phyloP scores from a whole-genome alignment of 2,888 invertebrate species.

The Hydrotaea diabolus region DNA sequence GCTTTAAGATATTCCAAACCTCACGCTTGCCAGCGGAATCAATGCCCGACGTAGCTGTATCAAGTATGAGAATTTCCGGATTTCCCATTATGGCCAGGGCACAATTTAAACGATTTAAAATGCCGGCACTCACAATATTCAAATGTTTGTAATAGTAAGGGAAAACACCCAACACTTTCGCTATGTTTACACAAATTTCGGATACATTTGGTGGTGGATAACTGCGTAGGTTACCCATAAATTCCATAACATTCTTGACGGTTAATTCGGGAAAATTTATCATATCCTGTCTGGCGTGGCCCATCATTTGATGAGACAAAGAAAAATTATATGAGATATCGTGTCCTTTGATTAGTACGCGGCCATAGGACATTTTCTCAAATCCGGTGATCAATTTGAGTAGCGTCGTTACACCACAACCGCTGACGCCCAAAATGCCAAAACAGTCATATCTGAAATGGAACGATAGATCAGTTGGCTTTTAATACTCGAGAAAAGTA shows the following conservation, averaged over 20 bases:
- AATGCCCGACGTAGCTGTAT: background rate
- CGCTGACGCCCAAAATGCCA: constrained; percentile 9
- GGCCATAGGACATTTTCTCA: constrained; percentile 9
- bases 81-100: constrained; percentile 3
- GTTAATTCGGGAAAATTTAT: constrained; percentile 13
- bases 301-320: background rate
- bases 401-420: background rate
- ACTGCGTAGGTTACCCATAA: background rate
- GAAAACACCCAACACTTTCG: constrained; percentile 16
- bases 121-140: background rate
- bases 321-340: background rate
- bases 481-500: background rate
- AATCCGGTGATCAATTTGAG: background rate
- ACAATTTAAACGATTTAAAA: constrained; percentile 2
- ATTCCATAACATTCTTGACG: background rate
- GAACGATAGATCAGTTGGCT: background rate
- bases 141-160: constrained; percentile 15
- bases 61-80: background rate
- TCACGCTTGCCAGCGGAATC: constrained; percentile 13
- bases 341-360: background rate
- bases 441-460: background rate
- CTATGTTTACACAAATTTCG: constrained; percentile 7
- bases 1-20: constrained; percentile 12
- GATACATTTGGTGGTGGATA: background rate
- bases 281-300: background rate